A percentile compares a stretch with the other conserved stretches of the same genome.
These are phyloP conservation scores for Diploscapter pachys DNA, from an alignment of 1,140 invertebrate genomes.

Conservation along the genomic window DNA sequence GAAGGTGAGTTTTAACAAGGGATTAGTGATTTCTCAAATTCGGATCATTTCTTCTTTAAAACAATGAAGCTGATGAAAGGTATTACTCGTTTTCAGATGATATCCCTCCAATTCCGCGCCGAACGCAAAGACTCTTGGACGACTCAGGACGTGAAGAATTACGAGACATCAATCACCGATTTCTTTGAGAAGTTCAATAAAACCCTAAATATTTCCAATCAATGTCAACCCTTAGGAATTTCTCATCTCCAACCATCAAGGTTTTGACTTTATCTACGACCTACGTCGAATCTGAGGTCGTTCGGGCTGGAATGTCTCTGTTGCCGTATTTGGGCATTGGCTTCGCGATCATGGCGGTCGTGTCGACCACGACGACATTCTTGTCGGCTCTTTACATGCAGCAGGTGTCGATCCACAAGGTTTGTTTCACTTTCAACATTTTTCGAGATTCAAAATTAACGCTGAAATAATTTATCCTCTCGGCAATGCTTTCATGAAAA, in stretches of 20 bases:
- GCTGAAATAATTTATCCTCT: too few species aligned
- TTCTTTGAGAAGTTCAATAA: constrained; percentile 38
- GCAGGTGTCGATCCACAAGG: constrained; percentile 39
- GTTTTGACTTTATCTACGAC: constrained; percentile 37
- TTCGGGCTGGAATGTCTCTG: constrained; percentile 38
- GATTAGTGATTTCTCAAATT: background rate
- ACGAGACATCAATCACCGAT: constrained; percentile 40
- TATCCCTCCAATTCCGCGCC: constrained; percentile 40
- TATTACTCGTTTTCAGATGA: constrained; percentile 18
- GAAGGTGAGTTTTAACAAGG: constrained; percentile 7
- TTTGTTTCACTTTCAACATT: background rate
- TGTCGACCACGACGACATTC: constrained; percentile 37
- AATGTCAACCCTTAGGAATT: constrained; percentile 28
- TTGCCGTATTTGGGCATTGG: constrained; percentile 44
- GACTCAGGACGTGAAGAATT: constrained; percentile 31
- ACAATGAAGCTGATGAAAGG: background rate
- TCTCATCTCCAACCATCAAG: constrained; percentile 22
- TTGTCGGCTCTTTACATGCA: constrained; percentile 35
- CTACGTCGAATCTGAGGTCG: constrained; percentile 42
- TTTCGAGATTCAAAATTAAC: background rate
- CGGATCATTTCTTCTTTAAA: background rate
- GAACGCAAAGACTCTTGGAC: constrained; percentile 38
- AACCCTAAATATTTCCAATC: background rate
- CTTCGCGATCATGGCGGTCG: constrained; percentile 43
- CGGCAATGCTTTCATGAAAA: background rate